Evolutionary conservation across 2,888 invertebrate species (phyloP), one percentile per base, ranked within the genome.

Genomic region (Drosophila neotestacea): DNA sequence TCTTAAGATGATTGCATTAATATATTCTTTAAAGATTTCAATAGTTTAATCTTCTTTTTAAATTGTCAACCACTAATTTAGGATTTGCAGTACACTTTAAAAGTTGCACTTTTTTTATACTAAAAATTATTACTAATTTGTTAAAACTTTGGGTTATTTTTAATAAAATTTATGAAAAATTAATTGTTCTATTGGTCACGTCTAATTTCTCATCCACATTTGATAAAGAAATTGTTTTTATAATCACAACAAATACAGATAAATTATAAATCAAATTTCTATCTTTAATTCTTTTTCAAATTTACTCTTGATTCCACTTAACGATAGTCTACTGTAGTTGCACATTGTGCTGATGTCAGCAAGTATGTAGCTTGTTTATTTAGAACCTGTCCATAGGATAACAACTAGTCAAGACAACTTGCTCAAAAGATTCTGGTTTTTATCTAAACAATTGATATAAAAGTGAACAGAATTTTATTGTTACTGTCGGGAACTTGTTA

Each of bases 391-490:
- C 28, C 10, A 10, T 28, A 5, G 38, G 28, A 7, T 32, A 36
- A 38, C n/a, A 1, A 6, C 13, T 16, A 30, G 34, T 10, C 16
- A 38, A 38, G 11, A 4, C 11, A 34, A 22, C 10, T 22, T 11
- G 34, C 4, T 50, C 6, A n/a, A 4, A 36, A 6, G 10, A 28
- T 52, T 52, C 38, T 39, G 52, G 28, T 39, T 52, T 36, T 39
- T n/a, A 36, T 36, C 11, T 3, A 22, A 51, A 50, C 22, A 50
- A 50, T 50, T 34, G 22, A 16, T 22, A 9, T 27, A 32, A 6
- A n/a, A 38, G 3, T 28, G 4, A 38, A 38, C 9, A 27, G 9
- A 27, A 27, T 27, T 34, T 34, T 27, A n/a, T 11, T 44, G 5
- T 27, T 16, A 10, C 22, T 42, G 6, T 9, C 16, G 22, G 22